Evolutionary conservation across 1,140 invertebrate species (phyloP).

Genomic region (Diplogasteroides magnus): DNA sequence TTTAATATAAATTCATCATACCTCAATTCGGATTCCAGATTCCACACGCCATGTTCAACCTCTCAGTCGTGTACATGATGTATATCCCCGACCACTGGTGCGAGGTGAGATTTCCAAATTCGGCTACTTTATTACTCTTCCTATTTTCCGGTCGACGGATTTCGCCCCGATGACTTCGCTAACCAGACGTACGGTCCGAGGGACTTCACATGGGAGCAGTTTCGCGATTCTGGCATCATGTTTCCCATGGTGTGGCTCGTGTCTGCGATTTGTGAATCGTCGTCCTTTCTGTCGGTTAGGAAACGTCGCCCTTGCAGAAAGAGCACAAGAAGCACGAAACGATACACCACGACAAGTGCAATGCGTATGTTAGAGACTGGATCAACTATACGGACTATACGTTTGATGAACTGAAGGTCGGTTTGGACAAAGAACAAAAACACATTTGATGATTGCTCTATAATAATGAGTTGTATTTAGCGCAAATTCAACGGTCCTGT

Average conservation of each 20-base stretch:
- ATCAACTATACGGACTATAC: conserved; percentile 30
- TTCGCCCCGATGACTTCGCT: conserved; percentile 33
- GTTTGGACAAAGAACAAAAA: conserved; percentile 3
- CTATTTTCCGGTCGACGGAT: conserved; percentile 38
- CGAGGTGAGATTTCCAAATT: conserved; percentile 28
- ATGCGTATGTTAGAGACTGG: conserved; percentile 38
- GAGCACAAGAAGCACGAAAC: conserved; percentile 35
- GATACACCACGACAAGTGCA: conserved; percentile 44
- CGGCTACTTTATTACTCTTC: not conserved
- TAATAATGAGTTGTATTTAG: too few species aligned
- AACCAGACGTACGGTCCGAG: conserved; percentile 30
- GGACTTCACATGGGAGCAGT: conserved; percentile 45
- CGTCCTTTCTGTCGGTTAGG: conserved; percentile 4
- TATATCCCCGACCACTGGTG: conserved; percentile 55
- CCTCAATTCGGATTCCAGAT: too few species aligned
- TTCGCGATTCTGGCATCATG: conserved; percentile 43
- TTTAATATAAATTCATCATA: too few species aligned
- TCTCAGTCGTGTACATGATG: conserved; percentile 26
- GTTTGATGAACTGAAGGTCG: conserved; percentile 4
- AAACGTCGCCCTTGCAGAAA: conserved; percentile 16
- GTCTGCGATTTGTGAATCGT: too few species aligned
- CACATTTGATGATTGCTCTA: too few species aligned
- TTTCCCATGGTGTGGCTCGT: conserved; percentile 45
- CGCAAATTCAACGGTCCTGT: too few species aligned
- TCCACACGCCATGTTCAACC: conserved; percentile 20